Evolutionary conservation across 23 tunicate species (phyloP).

Genomic region (Botrylloides violaceus): DNA sequence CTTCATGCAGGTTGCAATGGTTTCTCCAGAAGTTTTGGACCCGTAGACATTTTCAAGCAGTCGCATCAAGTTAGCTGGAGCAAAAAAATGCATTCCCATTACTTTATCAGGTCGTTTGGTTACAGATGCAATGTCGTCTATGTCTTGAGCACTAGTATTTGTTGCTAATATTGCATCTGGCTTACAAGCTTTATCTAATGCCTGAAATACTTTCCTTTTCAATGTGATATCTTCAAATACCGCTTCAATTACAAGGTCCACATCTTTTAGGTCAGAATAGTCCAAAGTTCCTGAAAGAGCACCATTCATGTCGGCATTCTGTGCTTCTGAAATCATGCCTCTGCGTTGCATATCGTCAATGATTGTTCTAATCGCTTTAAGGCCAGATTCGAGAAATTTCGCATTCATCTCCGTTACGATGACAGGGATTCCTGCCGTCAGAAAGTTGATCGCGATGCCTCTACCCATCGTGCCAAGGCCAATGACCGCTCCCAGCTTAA

Average conservation of each 20-base stretch:
- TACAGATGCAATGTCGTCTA: constrained; percentile 53
- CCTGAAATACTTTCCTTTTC: constrained; percentile 52
- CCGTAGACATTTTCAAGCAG: constrained; percentile 74
- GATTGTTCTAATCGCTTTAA: constrained; percentile 8
- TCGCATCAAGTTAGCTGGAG: constrained; percentile 85
- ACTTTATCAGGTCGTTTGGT: constrained; percentile 64
- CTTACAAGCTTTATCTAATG: constrained; percentile 55
- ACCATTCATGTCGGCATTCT: constrained; percentile 12
- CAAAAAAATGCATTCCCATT: constrained; percentile 92
- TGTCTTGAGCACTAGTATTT: constrained; percentile 68
- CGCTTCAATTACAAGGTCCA: constrained; percentile 84
- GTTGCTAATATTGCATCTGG: constrained; percentile 67
- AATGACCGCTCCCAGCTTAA: constrained; percentile 54
- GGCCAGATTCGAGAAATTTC: constrained; percentile 14
- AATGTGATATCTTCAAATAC: constrained; percentile 68
- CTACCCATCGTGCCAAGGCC: constrained; percentile 95
- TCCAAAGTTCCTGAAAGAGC: constrained; percentile 11
- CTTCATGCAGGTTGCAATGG: constrained; percentile 68
- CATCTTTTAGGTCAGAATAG: constrained; percentile 35
- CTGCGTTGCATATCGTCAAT: constrained; percentile 32
- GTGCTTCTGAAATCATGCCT: constrained; percentile 18
- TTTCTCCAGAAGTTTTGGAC: constrained; percentile 36
- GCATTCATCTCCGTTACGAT: constrained; percentile 39
- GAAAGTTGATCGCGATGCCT: constrained; percentile 51
- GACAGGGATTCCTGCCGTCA: constrained; percentile 40